Evolutionary conservation across 2,113 vertebrate species (phyloP), one percentile per base, ranked within the genome.

Genomic region (Coreoperca whiteheadi): DNA sequence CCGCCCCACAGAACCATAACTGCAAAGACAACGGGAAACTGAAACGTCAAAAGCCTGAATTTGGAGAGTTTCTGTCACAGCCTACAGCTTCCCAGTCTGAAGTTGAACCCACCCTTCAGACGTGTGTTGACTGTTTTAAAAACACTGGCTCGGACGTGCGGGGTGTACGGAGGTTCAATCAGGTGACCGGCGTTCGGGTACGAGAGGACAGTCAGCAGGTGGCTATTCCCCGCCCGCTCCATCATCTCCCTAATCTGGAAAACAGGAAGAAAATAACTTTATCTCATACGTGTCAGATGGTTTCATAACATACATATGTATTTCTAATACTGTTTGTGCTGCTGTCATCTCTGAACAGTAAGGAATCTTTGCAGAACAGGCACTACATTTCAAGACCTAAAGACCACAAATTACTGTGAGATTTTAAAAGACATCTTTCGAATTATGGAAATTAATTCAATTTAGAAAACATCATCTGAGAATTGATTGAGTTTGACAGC

Each of bases 171-270:
- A 8, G 93, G 93, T 57, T 96, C 95, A 0, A 96, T 95, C 37
- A 96, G 88, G 77, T 96, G 95, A 25, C 95, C 95, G 0, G 95
- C 0, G 10, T 87, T 54, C 0, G 92, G 92, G 71, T 96, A 96
- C 0, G 89, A 94, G 56, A 94, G 88, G 23, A 91, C 7, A 6
- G 94, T 94, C 72, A 96, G 82, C 67, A 96, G 89, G 67, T 93
- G 90, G 57, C 85, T 82, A 80, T 96, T 96, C 23, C 94, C 94
- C 1, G 93, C 93, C 10, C 2, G 56, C 65, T 94, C 86, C 94
- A 96, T 95, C 92, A 95, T 94, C 72, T 89, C 79, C 82, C 88
- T 88, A n/a, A 96, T 95, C 95, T 96, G 77, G 28, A 56, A 50
- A 25, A 86, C 15, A 60, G 8, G 2, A 77, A 37, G n/a, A 4